These are phyloP conservation scores for Dinomys branickii DNA, from an alignment of 2,113 vertebrate species.

Conservation along the genomic window DNA sequence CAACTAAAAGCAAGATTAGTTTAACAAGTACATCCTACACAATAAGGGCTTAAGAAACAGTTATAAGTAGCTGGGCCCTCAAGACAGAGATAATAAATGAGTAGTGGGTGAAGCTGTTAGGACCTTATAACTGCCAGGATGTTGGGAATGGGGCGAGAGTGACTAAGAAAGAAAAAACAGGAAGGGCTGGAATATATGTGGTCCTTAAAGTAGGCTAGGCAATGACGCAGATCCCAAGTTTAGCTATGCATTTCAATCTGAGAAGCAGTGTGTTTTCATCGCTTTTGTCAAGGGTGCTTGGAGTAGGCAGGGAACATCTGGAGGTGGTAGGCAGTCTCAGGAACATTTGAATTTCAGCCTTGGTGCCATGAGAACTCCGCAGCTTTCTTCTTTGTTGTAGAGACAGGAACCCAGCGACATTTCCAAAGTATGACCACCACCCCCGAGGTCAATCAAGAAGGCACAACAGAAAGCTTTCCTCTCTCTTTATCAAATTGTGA, in stretches of 20 bases:
- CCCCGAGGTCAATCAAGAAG: background rate
- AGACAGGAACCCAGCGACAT: background rate
- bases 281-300: conserved; percentile 19
- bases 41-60: background rate
- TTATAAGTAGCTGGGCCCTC: background rate
- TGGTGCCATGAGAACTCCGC: background rate
- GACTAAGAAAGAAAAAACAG: background rate
- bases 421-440: background rate
- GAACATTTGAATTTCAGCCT: conserved; percentile 26
- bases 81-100: background rate
- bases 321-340: background rate
- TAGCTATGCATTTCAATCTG: conserved; percentile 23
- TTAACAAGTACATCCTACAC: background rate
- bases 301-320: conserved; percentile 22
- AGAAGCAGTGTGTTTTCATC: background rate
- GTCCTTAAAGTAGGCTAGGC: background rate
- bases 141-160: background rate
- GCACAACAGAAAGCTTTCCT: background rate
- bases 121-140: background rate
- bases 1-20: background rate
- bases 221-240: background rate
- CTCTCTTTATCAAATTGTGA: conserved; percentile 31
- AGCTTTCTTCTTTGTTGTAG: background rate
- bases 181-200: background rate
- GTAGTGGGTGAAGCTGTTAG: background rate